These are phyloP conservation scores for Octonoba sinensis DNA, from an alignment of 2,888 invertebrate genomes.

Conservation along the genomic window DNA sequence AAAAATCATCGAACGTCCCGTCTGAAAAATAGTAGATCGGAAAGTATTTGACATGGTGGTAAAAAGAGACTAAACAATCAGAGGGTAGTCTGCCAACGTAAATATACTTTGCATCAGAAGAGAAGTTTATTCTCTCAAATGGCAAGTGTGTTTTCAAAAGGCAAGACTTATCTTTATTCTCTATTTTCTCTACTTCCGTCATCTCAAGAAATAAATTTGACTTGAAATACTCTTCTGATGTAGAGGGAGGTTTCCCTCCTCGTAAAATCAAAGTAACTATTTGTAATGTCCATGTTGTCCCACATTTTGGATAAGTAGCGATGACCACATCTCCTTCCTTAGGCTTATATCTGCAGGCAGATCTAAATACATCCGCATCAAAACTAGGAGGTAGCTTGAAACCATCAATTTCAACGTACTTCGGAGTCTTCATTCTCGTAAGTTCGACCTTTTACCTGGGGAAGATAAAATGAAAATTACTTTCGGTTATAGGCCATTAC, in stretches of 20 bases:
- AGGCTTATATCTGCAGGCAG: slow-evolving; percentile 24
- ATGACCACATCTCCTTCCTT: slow-evolving; percentile 21
- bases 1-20: slow-evolving; percentile 69
- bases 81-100: slow-evolving; percentile 73
- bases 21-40: slow-evolving; percentile 26
- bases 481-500: too few species aligned
- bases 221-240: slow-evolving; percentile 26
- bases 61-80: slow-evolving; percentile 72
- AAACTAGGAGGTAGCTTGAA: slow-evolving; percentile 14
- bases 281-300: slow-evolving; percentile 45
- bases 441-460: neutral
- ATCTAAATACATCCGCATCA: slow-evolving; percentile 18
- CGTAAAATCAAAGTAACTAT: slow-evolving; percentile 27
- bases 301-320: slow-evolving; percentile 55
- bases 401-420: slow-evolving; percentile 19
- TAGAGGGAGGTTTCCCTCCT: slow-evolving; percentile 25
- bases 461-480: neutral
- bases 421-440: slow-evolving; percentile 13
- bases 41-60: slow-evolving; percentile 68
- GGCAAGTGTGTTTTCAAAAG: slow-evolving; percentile 68
- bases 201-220: slow-evolving; percentile 43
- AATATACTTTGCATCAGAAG: slow-evolving; percentile 67
- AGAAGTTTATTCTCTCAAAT: slow-evolving; percentile 58
- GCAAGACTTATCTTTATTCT: slow-evolving; percentile 27
- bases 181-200: neutral